Conservation (phyloP, 30 jellyfish, hydroid and myxozoan genomes). For the Cassiopea xamachana region DNA sequence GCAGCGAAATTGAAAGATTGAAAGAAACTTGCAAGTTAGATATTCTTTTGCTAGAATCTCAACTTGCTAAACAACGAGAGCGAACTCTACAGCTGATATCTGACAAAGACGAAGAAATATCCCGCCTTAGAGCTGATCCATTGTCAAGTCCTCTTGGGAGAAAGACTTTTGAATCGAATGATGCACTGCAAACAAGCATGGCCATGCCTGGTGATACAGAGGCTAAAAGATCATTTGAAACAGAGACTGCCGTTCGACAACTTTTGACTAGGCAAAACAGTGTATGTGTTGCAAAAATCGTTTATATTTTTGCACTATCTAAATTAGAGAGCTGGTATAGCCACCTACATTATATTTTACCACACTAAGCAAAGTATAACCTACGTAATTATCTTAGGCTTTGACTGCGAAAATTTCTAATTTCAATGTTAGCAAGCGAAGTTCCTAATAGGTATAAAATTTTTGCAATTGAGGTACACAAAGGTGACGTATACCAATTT, state of each 20-base stretch:
- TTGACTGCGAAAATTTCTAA: too few species aligned
- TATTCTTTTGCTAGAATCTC: conserved; percentile 51
- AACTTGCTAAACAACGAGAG: conserved; percentile 74
- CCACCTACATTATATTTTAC: too few species aligned
- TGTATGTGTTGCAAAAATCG: not conserved
- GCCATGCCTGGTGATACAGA: conserved; percentile 12
- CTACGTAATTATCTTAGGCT: too few species aligned
- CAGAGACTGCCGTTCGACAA: conserved; percentile 69
- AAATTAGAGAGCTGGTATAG: too few species aligned
- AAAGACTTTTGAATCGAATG: not conserved
- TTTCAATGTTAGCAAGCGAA: too few species aligned
- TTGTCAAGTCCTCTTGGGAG: conserved; percentile 27
- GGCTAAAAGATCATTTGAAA: conserved; percentile 63
- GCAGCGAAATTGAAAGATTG: conserved; percentile 20
- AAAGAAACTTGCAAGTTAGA: conserved; percentile 48
- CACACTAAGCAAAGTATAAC: too few species aligned
- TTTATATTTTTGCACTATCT: too few species aligned
- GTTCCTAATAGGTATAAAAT: too few species aligned
- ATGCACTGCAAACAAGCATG: not conserved
- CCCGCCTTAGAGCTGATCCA: conserved; percentile 59
- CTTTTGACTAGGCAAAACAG: conserved; percentile 63
- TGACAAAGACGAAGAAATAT: conserved; percentile 88
- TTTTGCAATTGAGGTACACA: too few species aligned
- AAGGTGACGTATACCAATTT: too few species aligned
- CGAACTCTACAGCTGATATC: conserved; percentile 78